phyloP scores from a whole-genome alignment of 2,113 vertebrate species.

The Paramormyrops kingsleyae region DNA sequence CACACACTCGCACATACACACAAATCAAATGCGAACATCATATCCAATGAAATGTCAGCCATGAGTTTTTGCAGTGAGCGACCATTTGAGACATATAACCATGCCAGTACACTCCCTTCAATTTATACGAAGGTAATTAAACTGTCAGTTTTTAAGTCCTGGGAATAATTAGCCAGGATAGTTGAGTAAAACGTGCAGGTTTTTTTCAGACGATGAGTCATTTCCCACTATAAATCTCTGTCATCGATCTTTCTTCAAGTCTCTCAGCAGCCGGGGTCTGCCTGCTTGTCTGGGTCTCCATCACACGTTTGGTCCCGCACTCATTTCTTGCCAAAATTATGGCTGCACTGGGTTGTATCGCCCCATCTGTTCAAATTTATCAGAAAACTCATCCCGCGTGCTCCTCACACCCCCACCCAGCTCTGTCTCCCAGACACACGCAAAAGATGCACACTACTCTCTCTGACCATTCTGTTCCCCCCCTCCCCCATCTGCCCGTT shows the following conservation, averaged over 20 bases:
- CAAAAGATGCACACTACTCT: neutral
- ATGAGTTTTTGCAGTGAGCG: slow-evolving; percentile 4
- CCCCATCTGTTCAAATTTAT: slow-evolving; percentile 52
- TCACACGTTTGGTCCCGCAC: neutral
- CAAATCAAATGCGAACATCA: neutral
- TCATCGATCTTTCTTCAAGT: slow-evolving; percentile 31
- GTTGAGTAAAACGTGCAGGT: neutral
- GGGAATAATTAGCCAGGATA: neutral
- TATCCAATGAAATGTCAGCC: slow-evolving; percentile 1
- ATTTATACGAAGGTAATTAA: slow-evolving; percentile 24
- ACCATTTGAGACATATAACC: slow-evolving; percentile 20
- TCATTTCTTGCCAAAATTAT: neutral
- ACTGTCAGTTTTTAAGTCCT: neutral
- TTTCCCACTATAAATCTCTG: slow-evolving; percentile 15
- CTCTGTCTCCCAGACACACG: neutral
- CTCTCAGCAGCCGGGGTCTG: slow-evolving; percentile 1
- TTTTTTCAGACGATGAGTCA: slow-evolving; percentile 20
- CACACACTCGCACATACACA: neutral
- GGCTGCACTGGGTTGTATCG: slow-evolving; percentile 40
- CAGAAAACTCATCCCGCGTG: slow-evolving; percentile 18
- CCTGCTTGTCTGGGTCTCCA: neutral
- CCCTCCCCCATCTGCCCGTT: too few species aligned
- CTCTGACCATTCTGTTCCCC: neutral
- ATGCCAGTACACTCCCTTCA: neutral
- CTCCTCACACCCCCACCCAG: neutral